phyloP scores from a whole-genome alignment of 2,797 vertebrate species.

The Labeo calbasu region DNA sequence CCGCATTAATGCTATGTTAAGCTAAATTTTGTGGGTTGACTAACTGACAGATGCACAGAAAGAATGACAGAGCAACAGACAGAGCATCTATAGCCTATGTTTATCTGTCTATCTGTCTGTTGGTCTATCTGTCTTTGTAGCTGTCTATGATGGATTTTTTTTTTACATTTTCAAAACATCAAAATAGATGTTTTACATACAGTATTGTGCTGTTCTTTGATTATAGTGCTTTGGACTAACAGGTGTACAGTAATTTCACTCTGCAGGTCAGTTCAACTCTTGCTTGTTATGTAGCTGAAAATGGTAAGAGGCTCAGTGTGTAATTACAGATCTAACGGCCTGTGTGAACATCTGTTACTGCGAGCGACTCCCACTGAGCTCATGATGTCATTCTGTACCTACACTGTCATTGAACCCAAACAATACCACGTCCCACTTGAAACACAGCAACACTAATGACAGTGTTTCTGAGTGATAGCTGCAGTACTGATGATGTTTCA shows the following conservation, averaged over 20 bases:
- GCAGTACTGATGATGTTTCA: neutral
- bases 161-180: neutral
- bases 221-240: conserved; percentile 4
- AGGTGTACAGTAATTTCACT: conserved; percentile 20
- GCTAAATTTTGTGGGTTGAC: neutral
- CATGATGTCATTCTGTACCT: conserved; percentile 27
- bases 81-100: neutral
- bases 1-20: too few relatives aligned
- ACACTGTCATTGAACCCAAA: neutral
- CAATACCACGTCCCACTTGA: conserved; percentile 22
- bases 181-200: neutral
- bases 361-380: neutral
- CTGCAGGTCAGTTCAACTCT: conserved; percentile 6
- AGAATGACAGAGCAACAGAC: neutral
- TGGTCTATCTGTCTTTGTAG: too few relatives aligned
- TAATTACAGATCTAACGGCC: conserved; percentile 35
- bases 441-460: neutral
- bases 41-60: neutral
- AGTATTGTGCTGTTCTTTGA: neutral
- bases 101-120: neutral
- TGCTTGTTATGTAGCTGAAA: conserved; percentile 18
- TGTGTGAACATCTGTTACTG: conserved; percentile 38
- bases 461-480: neutral
- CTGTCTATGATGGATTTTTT: too few relatives aligned
- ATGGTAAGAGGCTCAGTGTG: conserved; percentile 8